Percentiles rank a stretch among this genome's conserved stretches.
Conservation (phyloP, 2,888 invertebrate species). For the Pseudeuparius sepicola region DNA sequence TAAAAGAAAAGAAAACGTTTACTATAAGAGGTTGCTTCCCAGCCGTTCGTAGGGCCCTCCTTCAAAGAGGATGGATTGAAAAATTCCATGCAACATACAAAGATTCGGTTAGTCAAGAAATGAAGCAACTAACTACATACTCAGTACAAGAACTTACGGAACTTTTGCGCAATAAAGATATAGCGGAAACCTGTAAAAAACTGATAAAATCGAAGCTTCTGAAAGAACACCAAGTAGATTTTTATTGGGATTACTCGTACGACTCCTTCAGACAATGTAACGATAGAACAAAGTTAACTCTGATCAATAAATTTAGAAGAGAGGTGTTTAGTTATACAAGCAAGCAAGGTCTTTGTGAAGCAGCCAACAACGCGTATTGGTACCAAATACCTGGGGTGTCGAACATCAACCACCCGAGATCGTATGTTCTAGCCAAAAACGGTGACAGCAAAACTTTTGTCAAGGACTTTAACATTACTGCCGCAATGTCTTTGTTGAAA, state of each 20-base stretch:
- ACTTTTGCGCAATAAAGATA: conserved; percentile 30
- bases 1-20: conserved; percentile 45
- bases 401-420: conserved; percentile 60
- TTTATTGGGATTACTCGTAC: conserved; percentile 55
- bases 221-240: conserved; percentile 52
- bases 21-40: conserved; percentile 44
- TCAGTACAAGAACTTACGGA: conserved; percentile 30
- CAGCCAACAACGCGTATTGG: conserved; percentile 54
- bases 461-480: conserved; percentile 68
- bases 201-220: conserved; percentile 51
- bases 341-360: conserved; percentile 43
- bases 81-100: conserved; percentile 44
- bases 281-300: conserved; percentile 29
- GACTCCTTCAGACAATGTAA: conserved; percentile 32
- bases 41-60: conserved; percentile 48
- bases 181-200: conserved; percentile 29
- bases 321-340: conserved; percentile 41
- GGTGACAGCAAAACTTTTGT: conserved; percentile 50
- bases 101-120: conserved; percentile 11
- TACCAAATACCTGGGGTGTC: conserved; percentile 50
- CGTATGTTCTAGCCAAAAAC: conserved; percentile 51
- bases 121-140: conserved; percentile 25
- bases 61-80: conserved; percentile 64
- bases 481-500: conserved; percentile 65
- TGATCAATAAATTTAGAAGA: conserved; percentile 34